These are phyloP conservation scores for Heliconius charithonia DNA, from an alignment of 2,888 invertebrate genomes.

Conservation along the genomic window DNA sequence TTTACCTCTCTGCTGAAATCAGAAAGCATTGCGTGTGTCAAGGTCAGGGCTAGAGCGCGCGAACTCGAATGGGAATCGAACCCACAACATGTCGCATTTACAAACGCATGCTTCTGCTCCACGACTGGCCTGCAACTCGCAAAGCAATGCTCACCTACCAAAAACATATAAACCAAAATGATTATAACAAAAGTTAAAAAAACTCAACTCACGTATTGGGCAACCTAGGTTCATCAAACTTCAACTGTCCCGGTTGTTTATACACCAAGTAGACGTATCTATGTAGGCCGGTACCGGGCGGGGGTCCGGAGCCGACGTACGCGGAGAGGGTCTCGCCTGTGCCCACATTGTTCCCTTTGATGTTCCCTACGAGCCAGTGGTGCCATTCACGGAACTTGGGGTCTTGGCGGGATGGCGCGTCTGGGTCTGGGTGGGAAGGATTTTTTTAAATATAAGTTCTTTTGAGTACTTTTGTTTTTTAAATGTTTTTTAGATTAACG, in stretches of 20 bases:
- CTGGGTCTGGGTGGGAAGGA: constrained; percentile 87
- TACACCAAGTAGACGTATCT: constrained; percentile 91
- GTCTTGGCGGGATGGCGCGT: constrained; percentile 92
- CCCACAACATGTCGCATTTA: background rate
- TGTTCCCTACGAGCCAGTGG: constrained; percentile 95
- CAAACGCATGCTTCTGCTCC: background rate
- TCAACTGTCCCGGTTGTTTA: constrained; percentile 86
- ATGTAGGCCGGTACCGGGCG: constrained; percentile 89
- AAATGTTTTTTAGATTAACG: too few relatives aligned
- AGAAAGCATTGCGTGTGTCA: too few relatives aligned
- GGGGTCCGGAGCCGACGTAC: constrained; percentile 94
- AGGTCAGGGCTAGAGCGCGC: too few relatives aligned
- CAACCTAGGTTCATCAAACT: constrained; percentile 82
- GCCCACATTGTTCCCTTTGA: constrained; percentile 87
- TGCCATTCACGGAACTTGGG: constrained; percentile 94
- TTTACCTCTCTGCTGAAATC: too few relatives aligned
- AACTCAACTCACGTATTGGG: constrained; percentile 72
- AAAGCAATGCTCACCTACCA: too few relatives aligned
- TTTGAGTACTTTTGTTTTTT: background rate
- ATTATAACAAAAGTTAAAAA: too few relatives aligned
- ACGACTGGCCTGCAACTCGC: too few relatives aligned
- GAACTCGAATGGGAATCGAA: background rate
- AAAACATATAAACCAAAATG: too few relatives aligned
- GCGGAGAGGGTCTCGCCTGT: constrained; percentile 89
- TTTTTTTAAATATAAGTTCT: background rate